Base-by-base conservation (phyloP, 2,888 invertebrate genomes). In the Agriopis leucophaearia region DNA sequence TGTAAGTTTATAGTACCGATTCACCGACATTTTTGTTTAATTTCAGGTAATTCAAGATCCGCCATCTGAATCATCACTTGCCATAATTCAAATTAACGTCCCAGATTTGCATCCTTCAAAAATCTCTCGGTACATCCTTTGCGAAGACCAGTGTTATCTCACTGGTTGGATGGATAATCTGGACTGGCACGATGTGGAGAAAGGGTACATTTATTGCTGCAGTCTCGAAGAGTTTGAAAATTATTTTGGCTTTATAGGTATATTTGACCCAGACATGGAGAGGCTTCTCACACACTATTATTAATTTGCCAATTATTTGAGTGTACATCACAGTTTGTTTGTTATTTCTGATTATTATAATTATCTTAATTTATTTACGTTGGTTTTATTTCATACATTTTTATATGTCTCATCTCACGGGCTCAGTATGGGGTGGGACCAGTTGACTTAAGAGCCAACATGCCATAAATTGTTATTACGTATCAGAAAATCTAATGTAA, bases 161-260 rank as follows among this genome's bases (percentile, higher is more conserved):
- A 76, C 82, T 2, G 63, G 68, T 0, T 90, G 90, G 89, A 77
- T 90, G 81, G 67, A 54, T 0, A 74, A 71, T 18, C 6, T 69
- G 0, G 54, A 78, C 6, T 91, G 88, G 88, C 73, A 71, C 0
- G 74, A 86, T 36, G 69, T 78, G 0, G 64, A 58, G 0, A 78
- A 76, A 36, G 90, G 90, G 0, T 89, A 80, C 57, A 85, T 80
- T 0, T 88, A 81, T 63, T 90, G 90, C 61, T 91, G 90, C 62
- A 65, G 36, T 0, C 64, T 88, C 1, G 44, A 55, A 0, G 82
- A 85, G 0, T 90, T 90, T 55, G 80, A 84, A 64, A 68, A 15
- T 3, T 74, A 67, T 0, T 88, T 88, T 61, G 70, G 73, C 0
- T 80, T 66, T 40, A 45, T n/a, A 0, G 66, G 64, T 0, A 40